These are phyloP conservation scores for Platycnemis pennipes DNA, from an alignment of 2,888 invertebrate species.

Conservation along the genomic window DNA sequence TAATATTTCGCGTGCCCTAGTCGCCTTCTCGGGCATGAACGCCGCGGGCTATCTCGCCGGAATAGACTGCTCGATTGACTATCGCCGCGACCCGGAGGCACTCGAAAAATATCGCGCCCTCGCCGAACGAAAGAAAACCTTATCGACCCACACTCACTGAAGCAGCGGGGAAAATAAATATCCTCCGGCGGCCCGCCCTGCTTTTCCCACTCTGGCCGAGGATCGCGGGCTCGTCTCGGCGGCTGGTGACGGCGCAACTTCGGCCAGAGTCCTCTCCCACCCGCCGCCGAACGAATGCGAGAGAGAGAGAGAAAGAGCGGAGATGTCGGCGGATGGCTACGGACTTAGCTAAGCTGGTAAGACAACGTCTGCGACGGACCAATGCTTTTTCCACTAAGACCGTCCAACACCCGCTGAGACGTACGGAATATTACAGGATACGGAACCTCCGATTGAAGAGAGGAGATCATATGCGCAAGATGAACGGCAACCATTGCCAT, in stretches of 20 bases:
- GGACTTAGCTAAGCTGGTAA: not conserved
- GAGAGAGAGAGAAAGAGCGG: not conserved
- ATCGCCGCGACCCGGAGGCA: not conserved
- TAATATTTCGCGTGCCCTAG: not conserved
- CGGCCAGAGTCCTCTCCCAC: not conserved
- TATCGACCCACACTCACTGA: not conserved
- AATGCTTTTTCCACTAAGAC: too few relatives aligned
- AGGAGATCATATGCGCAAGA: too few relatives aligned
- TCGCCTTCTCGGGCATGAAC: not conserved
- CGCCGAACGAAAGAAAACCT: not conserved
- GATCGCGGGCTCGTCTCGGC: not conserved
- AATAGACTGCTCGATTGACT: not conserved
- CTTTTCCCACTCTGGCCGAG: not conserved
- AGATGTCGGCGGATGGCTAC: not conserved
- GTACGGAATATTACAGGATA: not conserved
- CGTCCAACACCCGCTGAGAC: too few relatives aligned
- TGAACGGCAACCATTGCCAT: too few relatives aligned
- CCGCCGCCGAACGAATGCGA: not conserved
- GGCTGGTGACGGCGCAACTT: conserved; percentile 31
- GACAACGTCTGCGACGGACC: not conserved
- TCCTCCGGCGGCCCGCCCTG: not conserved
- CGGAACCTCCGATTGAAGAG: not conserved
- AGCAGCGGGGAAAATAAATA: not conserved
- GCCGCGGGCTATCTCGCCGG: not conserved
- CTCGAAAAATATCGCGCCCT: not conserved